Evolutionary conservation across 2,113 vertebrate species (phyloP).

Genomic region (Trematocara unimaculatum): DNA sequence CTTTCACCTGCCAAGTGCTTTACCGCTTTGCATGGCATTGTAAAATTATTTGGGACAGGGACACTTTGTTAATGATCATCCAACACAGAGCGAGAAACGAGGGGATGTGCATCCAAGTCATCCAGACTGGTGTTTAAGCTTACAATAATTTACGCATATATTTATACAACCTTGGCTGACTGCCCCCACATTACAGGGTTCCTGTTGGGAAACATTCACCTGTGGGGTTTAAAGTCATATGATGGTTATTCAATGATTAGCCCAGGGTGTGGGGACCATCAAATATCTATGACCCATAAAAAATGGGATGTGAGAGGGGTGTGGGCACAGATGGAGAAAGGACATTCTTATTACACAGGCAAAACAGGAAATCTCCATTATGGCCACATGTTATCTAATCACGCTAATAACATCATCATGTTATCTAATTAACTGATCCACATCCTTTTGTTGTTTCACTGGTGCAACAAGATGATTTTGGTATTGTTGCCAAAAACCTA

Average conservation of each 20-base stretch:
- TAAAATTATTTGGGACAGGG: constrained; percentile 11
- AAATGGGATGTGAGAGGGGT: constrained; percentile 5
- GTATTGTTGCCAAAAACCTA: constrained; percentile 15
- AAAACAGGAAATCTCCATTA: constrained; percentile 48
- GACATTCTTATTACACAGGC: constrained; percentile 35
- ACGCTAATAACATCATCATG: neutral
- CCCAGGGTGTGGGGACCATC: constrained; percentile 20
- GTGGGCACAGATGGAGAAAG: neutral
- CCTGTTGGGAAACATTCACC: neutral
- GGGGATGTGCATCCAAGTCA: constrained; percentile 15
- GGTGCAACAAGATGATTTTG: neutral
- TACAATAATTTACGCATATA: neutral
- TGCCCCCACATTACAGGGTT: neutral
- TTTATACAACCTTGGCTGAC: constrained; percentile 8
- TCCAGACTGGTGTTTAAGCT: neutral
- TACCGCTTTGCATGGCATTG: neutral
- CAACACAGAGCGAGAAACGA: neutral
- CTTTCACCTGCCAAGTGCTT: neutral
- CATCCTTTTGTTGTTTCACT: constrained; percentile 35
- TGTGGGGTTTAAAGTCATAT: constrained; percentile 23
- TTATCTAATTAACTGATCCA: constrained; percentile 17
- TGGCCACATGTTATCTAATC: constrained; percentile 12
- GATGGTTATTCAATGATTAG: constrained; percentile 56
- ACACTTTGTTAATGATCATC: constrained; percentile 43
- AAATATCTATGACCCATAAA: constrained; percentile 28